Evolutionary conservation across 2,888 invertebrate species (phyloP).

Genomic region (Odontocolon sp.): DNA sequence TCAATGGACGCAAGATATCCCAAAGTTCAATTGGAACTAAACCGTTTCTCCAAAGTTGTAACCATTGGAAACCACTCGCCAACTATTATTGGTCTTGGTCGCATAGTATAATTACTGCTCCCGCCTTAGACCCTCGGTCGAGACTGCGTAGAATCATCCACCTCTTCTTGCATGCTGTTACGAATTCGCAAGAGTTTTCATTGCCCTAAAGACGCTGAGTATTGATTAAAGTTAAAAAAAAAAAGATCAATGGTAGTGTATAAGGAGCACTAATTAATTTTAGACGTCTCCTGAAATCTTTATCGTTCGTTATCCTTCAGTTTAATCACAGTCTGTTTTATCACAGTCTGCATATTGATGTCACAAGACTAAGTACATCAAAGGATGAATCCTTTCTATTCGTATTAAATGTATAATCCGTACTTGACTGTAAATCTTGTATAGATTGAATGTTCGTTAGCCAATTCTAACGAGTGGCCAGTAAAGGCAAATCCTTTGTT

Average conservation of each 20-base stretch:
- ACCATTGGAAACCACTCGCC: slow-evolving; percentile 74
- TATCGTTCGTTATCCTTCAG: too few relatives aligned
- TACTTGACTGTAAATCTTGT: too few relatives aligned
- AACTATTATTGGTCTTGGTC: slow-evolving; percentile 75
- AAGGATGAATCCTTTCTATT: too few relatives aligned
- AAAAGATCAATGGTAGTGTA: not conserved
- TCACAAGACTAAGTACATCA: too few relatives aligned
- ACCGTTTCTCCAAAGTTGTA: slow-evolving; percentile 72
- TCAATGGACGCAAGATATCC: slow-evolving; percentile 66
- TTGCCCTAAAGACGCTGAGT: not conserved
- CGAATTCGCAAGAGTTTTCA: not conserved
- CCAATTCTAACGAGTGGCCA: too few relatives aligned
- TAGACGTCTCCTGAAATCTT: too few relatives aligned
- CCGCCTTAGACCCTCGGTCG: slow-evolving; percentile 44
- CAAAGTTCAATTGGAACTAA: slow-evolving; percentile 76
- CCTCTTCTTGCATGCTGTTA: not conserved
- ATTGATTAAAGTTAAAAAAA: not conserved
- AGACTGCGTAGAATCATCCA: slow-evolving; percentile 40
- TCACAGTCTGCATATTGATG: too few relatives aligned
- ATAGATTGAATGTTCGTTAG: too few relatives aligned
- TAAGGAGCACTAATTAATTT: too few relatives aligned
- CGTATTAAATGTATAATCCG: too few relatives aligned
- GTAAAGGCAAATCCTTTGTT: too few relatives aligned
- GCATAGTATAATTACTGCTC: slow-evolving; percentile 75
- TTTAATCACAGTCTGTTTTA: too few relatives aligned